A percentile compares a stretch with the other conserved stretches of the same genome.
phyloP scores from a whole-genome alignment of 2,888 invertebrate genomes.

The Rhynchonema sp. region DNA sequence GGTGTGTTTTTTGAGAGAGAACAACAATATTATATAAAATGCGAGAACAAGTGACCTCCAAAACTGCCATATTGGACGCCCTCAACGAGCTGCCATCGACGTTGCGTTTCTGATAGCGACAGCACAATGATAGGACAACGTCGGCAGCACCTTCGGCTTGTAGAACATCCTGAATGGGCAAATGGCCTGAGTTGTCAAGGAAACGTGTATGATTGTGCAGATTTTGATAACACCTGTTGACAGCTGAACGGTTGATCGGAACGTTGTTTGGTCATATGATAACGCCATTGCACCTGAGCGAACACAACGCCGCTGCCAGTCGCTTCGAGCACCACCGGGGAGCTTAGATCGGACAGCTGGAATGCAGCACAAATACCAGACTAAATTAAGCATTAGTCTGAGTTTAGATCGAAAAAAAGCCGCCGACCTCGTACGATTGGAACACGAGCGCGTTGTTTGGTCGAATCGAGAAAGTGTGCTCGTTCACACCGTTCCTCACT shows the following conservation, averaged over 20 bases:
- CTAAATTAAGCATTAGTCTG: neutral
- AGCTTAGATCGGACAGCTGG: slow-evolving; percentile 15
- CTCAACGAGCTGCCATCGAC: too few relatives aligned
- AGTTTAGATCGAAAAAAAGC: neutral
- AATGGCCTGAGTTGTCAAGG: too few relatives aligned
- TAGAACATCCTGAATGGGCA: neutral
- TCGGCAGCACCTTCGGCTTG: neutral
- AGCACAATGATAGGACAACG: neutral
- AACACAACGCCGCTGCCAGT: slow-evolving; percentile 52
- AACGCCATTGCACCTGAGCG: slow-evolving; percentile 47
- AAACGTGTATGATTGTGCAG: too few relatives aligned
- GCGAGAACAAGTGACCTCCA: too few relatives aligned
- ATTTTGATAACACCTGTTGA: slow-evolving; percentile 1
- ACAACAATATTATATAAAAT: too few relatives aligned
- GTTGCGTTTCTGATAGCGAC: slow-evolving; percentile 11
- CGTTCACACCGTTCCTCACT: slow-evolving; percentile 36
- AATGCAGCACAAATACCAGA: slow-evolving; percentile 1
- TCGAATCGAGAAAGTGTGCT: slow-evolving; percentile 15
- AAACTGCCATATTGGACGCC: slow-evolving; percentile 35
- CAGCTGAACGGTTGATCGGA: slow-evolving; percentile 24
- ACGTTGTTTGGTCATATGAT: slow-evolving; percentile 45
- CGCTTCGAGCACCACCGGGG: slow-evolving; percentile 47
- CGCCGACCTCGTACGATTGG: slow-evolving; percentile 51
- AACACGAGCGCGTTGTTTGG: slow-evolving; percentile 42
- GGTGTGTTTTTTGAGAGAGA: too few relatives aligned